Conservation (phyloP, 2,797 vertebrate species). For the Coilia nasus region DNA sequence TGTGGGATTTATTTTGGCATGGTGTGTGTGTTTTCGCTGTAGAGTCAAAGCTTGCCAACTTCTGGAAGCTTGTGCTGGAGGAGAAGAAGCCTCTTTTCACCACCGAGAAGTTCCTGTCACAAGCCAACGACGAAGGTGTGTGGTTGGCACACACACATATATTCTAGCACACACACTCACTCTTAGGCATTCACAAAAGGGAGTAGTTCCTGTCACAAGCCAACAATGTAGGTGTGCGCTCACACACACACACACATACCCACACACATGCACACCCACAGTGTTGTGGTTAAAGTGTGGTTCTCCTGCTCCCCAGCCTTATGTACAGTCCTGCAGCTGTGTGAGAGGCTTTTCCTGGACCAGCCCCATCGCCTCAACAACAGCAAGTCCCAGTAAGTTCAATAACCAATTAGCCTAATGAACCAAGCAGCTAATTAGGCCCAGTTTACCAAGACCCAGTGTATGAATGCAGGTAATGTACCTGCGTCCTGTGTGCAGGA, state of each 20-base stretch:
- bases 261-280: no score
- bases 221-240: slow-evolving; percentile 87
- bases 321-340: slow-evolving; percentile 87
- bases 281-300: not conserved
- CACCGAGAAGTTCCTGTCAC: slow-evolving; percentile 92
- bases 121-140: slow-evolving; percentile 91
- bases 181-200: no score
- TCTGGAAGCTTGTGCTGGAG: slow-evolving; percentile 93
- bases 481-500: no score
- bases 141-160: not conserved
- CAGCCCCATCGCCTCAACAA: slow-evolving; percentile 84
- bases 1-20: not conserved
- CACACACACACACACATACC: not conserved
- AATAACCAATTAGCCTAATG: not conserved
- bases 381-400: slow-evolving; percentile 87
- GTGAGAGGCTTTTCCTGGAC: slow-evolving; percentile 91
- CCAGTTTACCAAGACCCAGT: not conserved
- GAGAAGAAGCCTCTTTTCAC: slow-evolving; percentile 95
- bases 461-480: no score
- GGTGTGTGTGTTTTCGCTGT: slow-evolving; percentile 29
- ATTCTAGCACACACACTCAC: not conserved
- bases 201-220: slow-evolving; percentile 93
- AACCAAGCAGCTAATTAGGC: not conserved
- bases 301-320: slow-evolving; percentile 74
- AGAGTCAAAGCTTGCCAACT: slow-evolving; percentile 87